These are phyloP conservation scores for Smutsia temminckii DNA, from an alignment of 2,797 vertebrate genomes.

Conservation along the genomic window DNA sequence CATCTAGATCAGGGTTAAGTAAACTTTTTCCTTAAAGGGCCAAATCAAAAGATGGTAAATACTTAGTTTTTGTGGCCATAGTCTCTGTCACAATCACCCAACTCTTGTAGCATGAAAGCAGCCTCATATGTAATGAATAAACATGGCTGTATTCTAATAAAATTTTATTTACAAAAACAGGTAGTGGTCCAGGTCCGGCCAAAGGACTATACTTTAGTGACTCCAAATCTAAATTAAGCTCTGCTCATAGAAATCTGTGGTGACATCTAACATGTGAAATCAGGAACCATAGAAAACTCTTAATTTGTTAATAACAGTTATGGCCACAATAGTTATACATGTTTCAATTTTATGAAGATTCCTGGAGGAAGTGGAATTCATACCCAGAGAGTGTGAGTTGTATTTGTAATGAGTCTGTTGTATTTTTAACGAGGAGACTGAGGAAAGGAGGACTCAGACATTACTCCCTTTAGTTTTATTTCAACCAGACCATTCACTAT, in stretches of 20 bases:
- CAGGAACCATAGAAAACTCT: constrained; percentile 15
- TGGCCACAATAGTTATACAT: neutral
- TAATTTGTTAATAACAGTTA: neutral
- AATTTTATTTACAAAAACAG: constrained; percentile 38
- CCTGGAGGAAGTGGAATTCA: constrained; percentile 1
- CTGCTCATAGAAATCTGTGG: constrained; percentile 17
- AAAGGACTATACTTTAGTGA: neutral
- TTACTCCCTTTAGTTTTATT: neutral
- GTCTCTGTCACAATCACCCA: neutral
- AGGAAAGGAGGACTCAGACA: neutral
- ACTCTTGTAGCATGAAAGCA: constrained; percentile 16
- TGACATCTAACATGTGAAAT: constrained; percentile 22
- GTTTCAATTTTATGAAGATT: constrained; percentile 8
- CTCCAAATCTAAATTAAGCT: constrained; percentile 11
- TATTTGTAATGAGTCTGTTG: neutral
- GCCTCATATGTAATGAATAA: neutral
- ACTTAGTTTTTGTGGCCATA: neutral
- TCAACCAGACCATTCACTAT: neutral
- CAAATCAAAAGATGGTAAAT: neutral
- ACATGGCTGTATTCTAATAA: neutral
- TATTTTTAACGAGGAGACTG: constrained; percentile 4
- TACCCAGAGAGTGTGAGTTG: neutral
- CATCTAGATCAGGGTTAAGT: neutral
- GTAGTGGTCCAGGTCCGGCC: neutral
- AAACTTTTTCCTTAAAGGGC: neutral